Percentiles rank a stretch among this genome's conserved stretches.
Evolutionary conservation across 2,888 invertebrate genomes (phyloP).

Genomic region (Ceramica pisi): DNA sequence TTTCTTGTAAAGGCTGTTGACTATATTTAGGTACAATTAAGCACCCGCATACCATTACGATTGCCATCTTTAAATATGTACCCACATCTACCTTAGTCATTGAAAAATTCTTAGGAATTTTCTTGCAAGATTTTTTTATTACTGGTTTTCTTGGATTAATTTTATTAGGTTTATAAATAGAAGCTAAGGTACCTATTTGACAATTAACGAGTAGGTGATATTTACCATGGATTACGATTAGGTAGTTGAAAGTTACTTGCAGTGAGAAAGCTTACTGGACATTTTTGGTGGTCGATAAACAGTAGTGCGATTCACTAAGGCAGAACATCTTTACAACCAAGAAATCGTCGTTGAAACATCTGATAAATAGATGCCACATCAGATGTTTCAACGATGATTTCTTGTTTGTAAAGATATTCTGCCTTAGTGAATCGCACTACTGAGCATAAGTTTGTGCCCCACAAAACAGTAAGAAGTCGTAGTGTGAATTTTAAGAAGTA

Average conservation of each 20-base stretch:
- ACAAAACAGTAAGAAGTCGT: constrained; percentile 30
- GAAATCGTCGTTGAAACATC: no score
- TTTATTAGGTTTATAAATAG: background rate
- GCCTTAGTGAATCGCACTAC: no score
- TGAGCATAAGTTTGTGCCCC: background rate
- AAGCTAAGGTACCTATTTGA: background rate
- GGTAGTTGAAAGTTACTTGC: background rate
- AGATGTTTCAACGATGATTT: no score
- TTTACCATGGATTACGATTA: background rate
- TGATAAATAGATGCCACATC: no score
- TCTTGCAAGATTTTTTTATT: constrained; percentile 18
- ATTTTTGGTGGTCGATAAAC: background rate
- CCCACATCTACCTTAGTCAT: background rate
- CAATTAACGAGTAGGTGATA: background rate
- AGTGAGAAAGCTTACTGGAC: background rate
- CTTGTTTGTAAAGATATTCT: no score
- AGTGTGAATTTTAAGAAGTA: constrained; percentile 69
- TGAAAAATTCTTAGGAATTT: constrained; percentile 35
- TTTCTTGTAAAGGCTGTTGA: constrained; percentile 45
- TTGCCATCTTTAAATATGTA: constrained; percentile 32
- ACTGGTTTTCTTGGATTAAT: background rate
- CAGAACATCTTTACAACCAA: no score
- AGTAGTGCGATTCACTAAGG: no score
- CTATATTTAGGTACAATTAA: constrained; percentile 48
- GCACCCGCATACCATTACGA: constrained; percentile 39